These are phyloP conservation scores for Cataglyphis cursor DNA, from an alignment of 2,888 invertebrate species.

Conservation along the genomic window DNA sequence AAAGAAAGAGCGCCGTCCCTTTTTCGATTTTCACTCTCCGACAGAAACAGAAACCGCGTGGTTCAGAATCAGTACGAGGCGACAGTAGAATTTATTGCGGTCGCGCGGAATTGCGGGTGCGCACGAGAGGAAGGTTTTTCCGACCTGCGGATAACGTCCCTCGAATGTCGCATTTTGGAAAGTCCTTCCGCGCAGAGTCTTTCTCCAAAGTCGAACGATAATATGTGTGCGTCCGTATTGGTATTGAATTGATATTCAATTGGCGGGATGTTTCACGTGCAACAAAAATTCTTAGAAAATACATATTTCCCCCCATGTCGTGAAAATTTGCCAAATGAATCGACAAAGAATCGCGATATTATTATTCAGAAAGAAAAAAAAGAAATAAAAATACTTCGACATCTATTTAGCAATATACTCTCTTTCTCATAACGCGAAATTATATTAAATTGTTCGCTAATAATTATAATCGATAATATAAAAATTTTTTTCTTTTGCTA, in stretches of 20 bases:
- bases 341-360: not conserved
- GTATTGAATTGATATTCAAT: not conserved
- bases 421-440: not conserved
- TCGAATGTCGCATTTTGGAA: slow-evolving; percentile 6
- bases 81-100: slow-evolving; percentile 51
- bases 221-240: not conserved
- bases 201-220: not conserved
- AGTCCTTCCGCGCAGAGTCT: not conserved
- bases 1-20: slow-evolving; percentile 8
- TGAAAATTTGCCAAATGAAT: not conserved
- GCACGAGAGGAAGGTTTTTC: slow-evolving; percentile 34
- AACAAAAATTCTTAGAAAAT: not conserved
- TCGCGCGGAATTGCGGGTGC: slow-evolving; percentile 27
- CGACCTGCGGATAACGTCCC: slow-evolving; percentile 22
- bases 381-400: not conserved
- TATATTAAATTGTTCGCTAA: not conserved
- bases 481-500: not conserved
- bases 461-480: not conserved
- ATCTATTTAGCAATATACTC: not conserved
- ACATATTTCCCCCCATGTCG: not conserved
- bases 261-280: not conserved
- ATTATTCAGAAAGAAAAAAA: not conserved
- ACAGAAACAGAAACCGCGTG: slow-evolving; percentile 31
- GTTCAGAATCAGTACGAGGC: slow-evolving; percentile 39
- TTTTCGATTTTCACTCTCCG: slow-evolving; percentile 42